Evolutionary conservation across 2,113 vertebrate species (phyloP).

Genomic region (Trematomus loennbergii): DNA sequence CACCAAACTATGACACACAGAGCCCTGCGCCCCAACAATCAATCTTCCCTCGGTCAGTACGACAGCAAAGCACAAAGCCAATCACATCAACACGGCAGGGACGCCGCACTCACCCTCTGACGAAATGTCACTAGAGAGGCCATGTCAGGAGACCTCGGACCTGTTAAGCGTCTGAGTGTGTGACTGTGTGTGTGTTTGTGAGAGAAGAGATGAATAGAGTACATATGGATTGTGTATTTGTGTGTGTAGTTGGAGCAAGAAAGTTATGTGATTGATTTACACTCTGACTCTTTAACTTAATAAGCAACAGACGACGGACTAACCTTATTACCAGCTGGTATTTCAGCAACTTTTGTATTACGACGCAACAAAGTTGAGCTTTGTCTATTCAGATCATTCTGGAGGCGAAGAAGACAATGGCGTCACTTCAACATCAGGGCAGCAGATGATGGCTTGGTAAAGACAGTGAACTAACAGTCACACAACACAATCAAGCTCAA

Average conservation of each 20-base stretch:
- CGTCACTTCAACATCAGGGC: constrained; percentile 33
- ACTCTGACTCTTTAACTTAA: constrained; percentile 27
- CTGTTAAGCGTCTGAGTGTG: constrained; percentile 40
- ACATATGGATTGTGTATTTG: constrained; percentile 12
- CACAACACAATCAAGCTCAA: constrained; percentile 41
- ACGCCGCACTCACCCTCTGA: constrained; percentile 70
- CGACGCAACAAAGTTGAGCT: constrained; percentile 6
- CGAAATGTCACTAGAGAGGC: constrained; percentile 77
- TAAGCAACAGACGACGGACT: constrained; percentile 25
- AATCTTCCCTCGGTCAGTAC: constrained; percentile 68
- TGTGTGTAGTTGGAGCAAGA: constrained; percentile 19
- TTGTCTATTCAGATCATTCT: constrained; percentile 37
- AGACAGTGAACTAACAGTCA: constrained; percentile 29
- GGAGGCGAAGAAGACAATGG: constrained; percentile 29
- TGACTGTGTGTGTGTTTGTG: constrained; percentile 23
- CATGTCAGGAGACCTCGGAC: constrained; percentile 58
- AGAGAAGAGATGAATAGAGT: neutral
- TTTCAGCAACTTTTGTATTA: constrained; percentile 42
- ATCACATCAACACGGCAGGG: constrained; percentile 68
- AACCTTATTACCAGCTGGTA: constrained; percentile 47
- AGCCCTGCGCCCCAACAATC: constrained; percentile 55
- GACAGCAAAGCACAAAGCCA: constrained; percentile 78
- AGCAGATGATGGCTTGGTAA: constrained; percentile 34
- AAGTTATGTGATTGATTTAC: constrained; percentile 25
- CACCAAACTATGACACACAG: constrained; percentile 9